Conservation (phyloP, 2,797 vertebrate species). For the Catostomus latipinnis region DNA sequence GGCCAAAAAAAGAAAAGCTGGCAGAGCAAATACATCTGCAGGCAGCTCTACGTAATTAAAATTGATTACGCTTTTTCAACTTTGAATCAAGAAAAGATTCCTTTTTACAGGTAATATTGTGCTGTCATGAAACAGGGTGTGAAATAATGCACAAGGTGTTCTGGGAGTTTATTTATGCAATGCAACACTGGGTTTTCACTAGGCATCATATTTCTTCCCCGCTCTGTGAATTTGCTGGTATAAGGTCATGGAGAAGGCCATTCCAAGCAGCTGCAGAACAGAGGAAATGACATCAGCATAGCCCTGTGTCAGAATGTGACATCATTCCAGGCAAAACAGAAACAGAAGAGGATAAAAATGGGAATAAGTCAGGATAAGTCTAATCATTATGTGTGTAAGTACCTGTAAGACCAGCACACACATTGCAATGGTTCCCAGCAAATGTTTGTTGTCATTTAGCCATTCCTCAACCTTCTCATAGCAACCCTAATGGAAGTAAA, state of each 20-base stretch:
- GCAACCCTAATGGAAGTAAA: conserved; percentile 79
- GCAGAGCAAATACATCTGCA: too few species aligned
- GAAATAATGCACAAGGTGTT: conserved; percentile 23
- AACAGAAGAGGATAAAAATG: background rate
- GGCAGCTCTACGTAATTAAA: too few species aligned
- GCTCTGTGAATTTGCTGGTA: conserved; percentile 97
- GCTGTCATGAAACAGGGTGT: background rate
- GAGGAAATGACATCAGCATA: conserved; percentile 43
- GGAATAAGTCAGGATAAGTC: background rate
- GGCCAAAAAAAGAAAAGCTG: background rate
- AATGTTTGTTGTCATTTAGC: conserved; percentile 94
- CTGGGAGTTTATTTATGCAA: conserved; percentile 1
- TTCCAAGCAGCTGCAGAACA: conserved; percentile 89
- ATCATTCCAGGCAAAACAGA: background rate
- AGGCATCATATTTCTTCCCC: conserved; percentile 96
- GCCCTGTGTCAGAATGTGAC: background rate
- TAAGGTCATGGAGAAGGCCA: conserved; percentile 99
- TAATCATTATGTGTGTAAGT: conserved; percentile 8
- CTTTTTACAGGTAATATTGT: background rate
- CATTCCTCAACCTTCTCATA: conserved; percentile 93
- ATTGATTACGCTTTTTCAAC: too few species aligned
- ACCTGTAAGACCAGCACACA: conserved; percentile 96
- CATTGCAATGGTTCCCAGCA: conserved; percentile 93
- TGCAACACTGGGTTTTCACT: conserved; percentile 53
- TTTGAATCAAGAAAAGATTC: too few species aligned